Evolutionary conservation across 2,888 invertebrate species (phyloP).

Genomic region (Azorinus chamasolen): DNA sequence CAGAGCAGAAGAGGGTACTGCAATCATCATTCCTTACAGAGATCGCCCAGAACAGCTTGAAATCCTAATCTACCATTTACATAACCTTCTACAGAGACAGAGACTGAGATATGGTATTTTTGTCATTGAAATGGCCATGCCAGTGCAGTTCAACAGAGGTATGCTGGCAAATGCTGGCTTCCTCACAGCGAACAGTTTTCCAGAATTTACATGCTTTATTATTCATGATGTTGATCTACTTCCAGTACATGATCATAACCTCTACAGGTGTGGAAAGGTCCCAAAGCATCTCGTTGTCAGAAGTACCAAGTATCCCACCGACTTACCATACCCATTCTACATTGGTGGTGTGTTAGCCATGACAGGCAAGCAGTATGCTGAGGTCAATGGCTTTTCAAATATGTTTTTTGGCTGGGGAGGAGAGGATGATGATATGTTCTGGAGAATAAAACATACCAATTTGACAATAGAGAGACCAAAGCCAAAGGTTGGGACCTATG

Average conservation of each 20-base stretch:
- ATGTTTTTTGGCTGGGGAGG: no score
- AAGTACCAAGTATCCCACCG: conserved; percentile 32
- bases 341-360: no score
- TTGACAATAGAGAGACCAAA: conserved; percentile 22
- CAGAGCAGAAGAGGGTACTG: conserved; percentile 3
- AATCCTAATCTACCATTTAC: conserved; percentile 27
- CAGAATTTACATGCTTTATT: conserved; percentile 44
- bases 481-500: conserved; percentile 22
- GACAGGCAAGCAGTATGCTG: no score
- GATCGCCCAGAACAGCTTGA: conserved; percentile 26
- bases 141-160: conserved; percentile 51
- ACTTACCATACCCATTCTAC: background rate
- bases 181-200: conserved; percentile 31
- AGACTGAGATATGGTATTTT: conserved; percentile 39
- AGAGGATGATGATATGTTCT: background rate
- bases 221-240: conserved; percentile 53
- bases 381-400: no score
- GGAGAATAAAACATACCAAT: conserved; percentile 16
- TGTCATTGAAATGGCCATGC: conserved; percentile 48
- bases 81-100: conserved; percentile 35
- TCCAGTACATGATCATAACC: conserved; percentile 36
- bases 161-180: conserved; percentile 50
- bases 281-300: conserved; percentile 33
- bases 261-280: conserved; percentile 30
- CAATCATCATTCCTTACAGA: conserved; percentile 38